Evolutionary conservation across 2,113 vertebrate genomes (phyloP), one percentile per base, ranked within the genome.

Genomic region (Phyllopteryx taeniolatus): DNA sequence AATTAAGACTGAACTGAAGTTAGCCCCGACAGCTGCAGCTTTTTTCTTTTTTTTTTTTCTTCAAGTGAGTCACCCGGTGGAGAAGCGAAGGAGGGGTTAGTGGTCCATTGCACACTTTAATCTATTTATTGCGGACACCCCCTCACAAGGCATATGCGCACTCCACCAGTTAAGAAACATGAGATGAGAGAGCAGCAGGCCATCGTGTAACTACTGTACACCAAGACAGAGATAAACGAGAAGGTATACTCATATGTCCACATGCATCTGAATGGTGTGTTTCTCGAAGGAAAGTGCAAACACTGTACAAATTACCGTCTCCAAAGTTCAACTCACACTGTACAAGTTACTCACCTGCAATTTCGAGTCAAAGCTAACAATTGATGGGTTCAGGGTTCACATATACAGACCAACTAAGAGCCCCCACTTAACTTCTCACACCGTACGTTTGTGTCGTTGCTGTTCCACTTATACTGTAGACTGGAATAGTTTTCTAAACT

Each of bases 81-180:
- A 77, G 75, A 57, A 69, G 67, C 79, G 67, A 73, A 81, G 64
- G 62, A 47, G 72, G 72, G 75, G 74, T 77, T 82, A 82, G 77
- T 82, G 82, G 72, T 74, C 80, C 78, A 77, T 86, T 81, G 83
- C 84, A 87, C 79, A 79, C 84, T 90, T 85, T 85, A 88, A 90
- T 89, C 74, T 88, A 85, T 88, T 86, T 85, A 86, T 83, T 88
- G 75, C 84, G 73, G 78, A 79, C 72, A 81, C 75, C 79, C 71
- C 51, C n/a, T 74, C 75, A 70, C 67, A 59, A 15, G 82, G 65
- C 82, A 85, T 81, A 81, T 72, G 73, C 82, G 80, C 80, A 77
- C 71, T 76, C 62, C 73, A 75, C 39, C 15, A 35, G 31, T 35
- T 33, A 35, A 74, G 81, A 76, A 82, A 82, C 77, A 79, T 56